A percentile compares a stretch with the other conserved stretches of the same genome.
These are phyloP conservation scores for Phlogophora meticulosa DNA, from an alignment of 2,888 invertebrate species.

Conservation along the genomic window DNA sequence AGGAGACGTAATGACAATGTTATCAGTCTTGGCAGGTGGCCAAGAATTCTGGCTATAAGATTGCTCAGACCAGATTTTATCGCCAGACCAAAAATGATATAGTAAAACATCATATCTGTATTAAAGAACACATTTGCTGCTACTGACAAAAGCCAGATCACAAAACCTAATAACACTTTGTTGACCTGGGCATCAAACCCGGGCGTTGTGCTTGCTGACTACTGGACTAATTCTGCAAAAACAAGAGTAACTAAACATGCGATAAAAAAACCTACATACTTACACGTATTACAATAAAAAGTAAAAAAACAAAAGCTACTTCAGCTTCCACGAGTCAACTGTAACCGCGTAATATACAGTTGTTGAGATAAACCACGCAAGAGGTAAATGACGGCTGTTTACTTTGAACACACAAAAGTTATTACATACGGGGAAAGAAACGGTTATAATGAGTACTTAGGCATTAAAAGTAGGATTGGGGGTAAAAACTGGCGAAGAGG, in stretches of 20 bases:
- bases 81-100: background rate
- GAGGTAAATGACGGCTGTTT: constrained; percentile 11
- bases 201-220: too few species aligned
- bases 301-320: constrained; percentile 8
- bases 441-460: background rate
- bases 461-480: background rate
- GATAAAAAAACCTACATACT: background rate
- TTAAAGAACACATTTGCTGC: too few species aligned
- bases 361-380: constrained; percentile 10
- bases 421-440: constrained; percentile 2
- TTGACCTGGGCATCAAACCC: too few species aligned
- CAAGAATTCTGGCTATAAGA: constrained; percentile 1
- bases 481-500: too few species aligned
- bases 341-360: constrained; percentile 9
- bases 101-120: too few species aligned
- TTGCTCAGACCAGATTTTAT: background rate
- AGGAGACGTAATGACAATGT: background rate
- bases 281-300: background rate
- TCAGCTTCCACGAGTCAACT: constrained; percentile 6
- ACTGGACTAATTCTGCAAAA: too few species aligned
- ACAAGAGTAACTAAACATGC: too few species aligned
- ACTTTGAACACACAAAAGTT: constrained; percentile 13
- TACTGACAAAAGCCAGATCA: too few species aligned
- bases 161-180: too few species aligned
- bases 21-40: constrained; percentile 2